phyloP scores from a whole-genome alignment of 2,888 invertebrate species.

The Nezara viridula region DNA sequence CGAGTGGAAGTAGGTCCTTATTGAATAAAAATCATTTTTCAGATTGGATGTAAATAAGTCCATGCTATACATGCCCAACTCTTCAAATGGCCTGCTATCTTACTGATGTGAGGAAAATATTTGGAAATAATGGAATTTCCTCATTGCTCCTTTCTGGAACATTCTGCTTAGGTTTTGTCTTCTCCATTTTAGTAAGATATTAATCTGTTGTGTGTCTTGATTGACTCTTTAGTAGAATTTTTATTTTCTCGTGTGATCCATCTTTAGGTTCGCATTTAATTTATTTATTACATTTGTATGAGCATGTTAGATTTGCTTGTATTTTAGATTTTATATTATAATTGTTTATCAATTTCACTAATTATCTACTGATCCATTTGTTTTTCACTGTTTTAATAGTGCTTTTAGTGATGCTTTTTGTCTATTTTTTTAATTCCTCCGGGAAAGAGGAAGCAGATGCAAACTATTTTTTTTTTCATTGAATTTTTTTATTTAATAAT shows the following conservation, averaged over 20 bases:
- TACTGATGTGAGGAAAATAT: not conserved
- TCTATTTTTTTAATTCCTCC: not conserved
- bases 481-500: not conserved
- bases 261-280: not conserved
- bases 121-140: slow-evolving; percentile 18
- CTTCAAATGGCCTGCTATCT: not conserved
- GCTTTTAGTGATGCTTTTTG: not conserved
- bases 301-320: not conserved
- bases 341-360: not conserved
- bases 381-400: not conserved
- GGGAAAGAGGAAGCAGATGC: not conserved
- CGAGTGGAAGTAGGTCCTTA: not conserved
- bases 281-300: not conserved
- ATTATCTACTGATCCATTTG: not conserved
- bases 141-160: not conserved
- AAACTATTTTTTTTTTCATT: not conserved
- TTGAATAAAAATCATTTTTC: slow-evolving; percentile 9
- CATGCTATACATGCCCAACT: not conserved
- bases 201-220: not conserved
- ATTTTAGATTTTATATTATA: not conserved
- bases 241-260: not conserved
- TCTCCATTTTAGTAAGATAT: slow-evolving; percentile 9
- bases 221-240: slow-evolving; percentile 11
- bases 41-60: slow-evolving; percentile 4
- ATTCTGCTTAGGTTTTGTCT: slow-evolving; percentile 12